A percentile compares a stretch with the other conserved stretches of the same genome.
phyloP scores from a whole-genome alignment of 2,113 vertebrate species.

The Ivindomyrus marchei region DNA sequence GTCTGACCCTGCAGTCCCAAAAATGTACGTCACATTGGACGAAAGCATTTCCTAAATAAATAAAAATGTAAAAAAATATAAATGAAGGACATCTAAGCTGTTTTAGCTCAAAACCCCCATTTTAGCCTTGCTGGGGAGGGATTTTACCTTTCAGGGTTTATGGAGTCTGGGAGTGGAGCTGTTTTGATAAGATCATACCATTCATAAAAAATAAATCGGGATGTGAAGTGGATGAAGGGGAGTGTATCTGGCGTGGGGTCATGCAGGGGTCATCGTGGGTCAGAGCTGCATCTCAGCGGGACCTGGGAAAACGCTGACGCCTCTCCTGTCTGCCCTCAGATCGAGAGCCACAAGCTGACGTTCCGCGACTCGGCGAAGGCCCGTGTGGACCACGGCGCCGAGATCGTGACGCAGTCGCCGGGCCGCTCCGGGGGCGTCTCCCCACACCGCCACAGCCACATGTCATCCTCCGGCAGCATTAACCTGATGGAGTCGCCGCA shows the following conservation, averaged over 20 bases:
- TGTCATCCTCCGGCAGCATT: conserved; percentile 92
- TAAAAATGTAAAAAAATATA: not conserved
- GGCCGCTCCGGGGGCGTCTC: conserved; percentile 76
- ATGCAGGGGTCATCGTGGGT: not conserved
- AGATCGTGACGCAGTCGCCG: conserved; percentile 81
- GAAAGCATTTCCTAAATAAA: not conserved
- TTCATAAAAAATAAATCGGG: not conserved
- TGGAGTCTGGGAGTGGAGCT: not conserved
- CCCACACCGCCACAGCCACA: conserved; percentile 83
- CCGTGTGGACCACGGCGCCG: conserved; percentile 87
- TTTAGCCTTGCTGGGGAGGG: not conserved
- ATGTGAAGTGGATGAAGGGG: not conserved
- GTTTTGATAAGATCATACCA: not conserved
- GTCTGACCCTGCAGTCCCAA: not conserved
- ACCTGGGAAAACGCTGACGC: not conserved
- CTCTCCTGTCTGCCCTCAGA: conserved; percentile 62
- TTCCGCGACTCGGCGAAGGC: conserved; percentile 88
- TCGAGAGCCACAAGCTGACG: conserved; percentile 87
- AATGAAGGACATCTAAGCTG: not conserved
- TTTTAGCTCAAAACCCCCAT: not conserved
- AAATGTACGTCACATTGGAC: not conserved
- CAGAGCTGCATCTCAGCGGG: not conserved
- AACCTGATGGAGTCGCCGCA: conserved; percentile 91
- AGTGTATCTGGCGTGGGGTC: not conserved
- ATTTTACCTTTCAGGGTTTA: not conserved